These are phyloP conservation scores for Mus spretus DNA, from an alignment of 2,797 vertebrate species.

Conservation along the genomic window DNA sequence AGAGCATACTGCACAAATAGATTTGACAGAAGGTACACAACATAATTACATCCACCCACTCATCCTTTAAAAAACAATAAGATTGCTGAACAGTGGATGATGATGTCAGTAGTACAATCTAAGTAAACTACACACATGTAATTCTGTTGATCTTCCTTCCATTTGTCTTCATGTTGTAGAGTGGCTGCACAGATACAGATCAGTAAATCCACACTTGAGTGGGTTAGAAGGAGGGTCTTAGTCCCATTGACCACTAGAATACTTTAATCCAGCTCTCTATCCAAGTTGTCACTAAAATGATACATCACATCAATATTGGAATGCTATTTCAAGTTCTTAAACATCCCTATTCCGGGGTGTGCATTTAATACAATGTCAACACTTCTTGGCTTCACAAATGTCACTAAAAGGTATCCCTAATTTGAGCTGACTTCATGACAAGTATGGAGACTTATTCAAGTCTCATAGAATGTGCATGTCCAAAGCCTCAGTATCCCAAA, in stretches of 20 bases:
- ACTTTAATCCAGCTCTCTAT: background rate
- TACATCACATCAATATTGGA: too few relatives aligned
- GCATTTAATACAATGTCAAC: background rate
- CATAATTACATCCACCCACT: background rate
- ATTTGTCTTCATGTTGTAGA: background rate
- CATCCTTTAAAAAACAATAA: background rate
- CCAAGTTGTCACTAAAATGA: background rate
- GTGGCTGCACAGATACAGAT: background rate
- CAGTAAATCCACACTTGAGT: background rate
- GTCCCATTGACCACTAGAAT: background rate
- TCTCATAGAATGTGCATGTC: background rate
- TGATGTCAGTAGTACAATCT: background rate
- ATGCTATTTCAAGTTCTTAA: background rate
- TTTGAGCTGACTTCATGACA: background rate
- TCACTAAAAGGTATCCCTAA: background rate
- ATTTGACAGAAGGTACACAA: background rate
- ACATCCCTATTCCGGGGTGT: background rate
- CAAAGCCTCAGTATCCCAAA: background rate
- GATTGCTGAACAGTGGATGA: background rate
- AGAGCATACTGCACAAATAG: background rate
- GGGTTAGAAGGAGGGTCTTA: background rate
- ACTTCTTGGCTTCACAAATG: background rate
- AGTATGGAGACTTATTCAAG: background rate
- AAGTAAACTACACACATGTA: background rate
- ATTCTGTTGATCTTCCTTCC: background rate